phyloP scores from a whole-genome alignment of 2,113 vertebrate genomes.

The Mirounga angustirostris region DNA sequence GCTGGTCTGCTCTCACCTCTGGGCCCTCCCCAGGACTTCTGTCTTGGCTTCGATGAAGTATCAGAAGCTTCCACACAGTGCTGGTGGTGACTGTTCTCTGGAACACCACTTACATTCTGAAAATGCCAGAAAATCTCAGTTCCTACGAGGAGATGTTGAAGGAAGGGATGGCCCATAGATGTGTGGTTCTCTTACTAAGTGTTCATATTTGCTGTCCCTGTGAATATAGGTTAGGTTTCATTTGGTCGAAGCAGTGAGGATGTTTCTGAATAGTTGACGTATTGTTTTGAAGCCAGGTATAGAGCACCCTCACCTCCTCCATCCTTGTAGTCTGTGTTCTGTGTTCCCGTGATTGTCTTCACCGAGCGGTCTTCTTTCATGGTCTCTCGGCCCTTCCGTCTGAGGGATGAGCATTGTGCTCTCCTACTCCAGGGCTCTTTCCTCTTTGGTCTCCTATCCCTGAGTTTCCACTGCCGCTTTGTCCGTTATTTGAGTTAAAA shows the following conservation, averaged over 20 bases:
- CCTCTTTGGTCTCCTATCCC: background rate
- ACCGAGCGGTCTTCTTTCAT: background rate
- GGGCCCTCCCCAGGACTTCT: background rate
- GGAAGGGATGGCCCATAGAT: background rate
- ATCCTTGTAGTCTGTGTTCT: background rate
- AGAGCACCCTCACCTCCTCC: background rate
- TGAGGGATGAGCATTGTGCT: background rate
- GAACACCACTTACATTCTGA: background rate
- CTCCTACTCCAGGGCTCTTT: background rate
- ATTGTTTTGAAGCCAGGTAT: background rate
- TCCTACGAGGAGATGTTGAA: background rate
- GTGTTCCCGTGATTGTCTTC: background rate
- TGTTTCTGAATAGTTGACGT: background rate
- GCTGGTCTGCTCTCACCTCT: background rate
- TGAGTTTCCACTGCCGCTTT: background rate
- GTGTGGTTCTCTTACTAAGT: background rate
- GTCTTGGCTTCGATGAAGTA: background rate
- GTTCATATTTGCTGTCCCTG: background rate
- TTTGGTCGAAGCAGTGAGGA: background rate
- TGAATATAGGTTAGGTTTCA: background rate
- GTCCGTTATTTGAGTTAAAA: background rate
- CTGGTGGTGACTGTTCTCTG: background rate
- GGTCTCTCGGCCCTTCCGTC: too few species aligned
- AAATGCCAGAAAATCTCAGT: background rate
- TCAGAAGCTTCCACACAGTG: background rate